Evolutionary conservation across 2,888 invertebrate species (phyloP).

Genomic region (Mantis religiosa): DNA sequence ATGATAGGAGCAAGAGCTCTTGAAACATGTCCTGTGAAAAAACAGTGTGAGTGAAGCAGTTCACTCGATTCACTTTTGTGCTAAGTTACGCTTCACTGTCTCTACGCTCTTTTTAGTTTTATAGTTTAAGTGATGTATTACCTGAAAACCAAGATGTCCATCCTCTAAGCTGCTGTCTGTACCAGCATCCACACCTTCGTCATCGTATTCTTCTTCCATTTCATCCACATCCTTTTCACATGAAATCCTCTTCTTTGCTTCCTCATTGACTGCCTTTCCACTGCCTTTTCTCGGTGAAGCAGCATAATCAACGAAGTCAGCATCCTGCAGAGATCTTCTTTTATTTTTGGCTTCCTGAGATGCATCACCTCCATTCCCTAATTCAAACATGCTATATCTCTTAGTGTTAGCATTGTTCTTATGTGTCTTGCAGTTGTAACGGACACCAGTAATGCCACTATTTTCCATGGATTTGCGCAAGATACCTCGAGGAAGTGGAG

Average conservation of each 20-base stretch:
- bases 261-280: neutral
- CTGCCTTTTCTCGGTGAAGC: neutral
- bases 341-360: neutral
- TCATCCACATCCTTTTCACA: conserved; percentile 45
- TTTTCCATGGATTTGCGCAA: conserved; percentile 59
- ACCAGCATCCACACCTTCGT: conserved; percentile 54
- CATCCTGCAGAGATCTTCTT: conserved; percentile 9
- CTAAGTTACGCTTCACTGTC: no score
- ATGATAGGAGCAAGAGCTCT: no score
- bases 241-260: neutral
- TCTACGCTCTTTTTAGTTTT: no score
- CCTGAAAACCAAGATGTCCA: neutral
- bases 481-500: conserved; percentile 69
- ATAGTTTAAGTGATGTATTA: no score
- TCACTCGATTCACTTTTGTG: no score
- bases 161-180: conserved; percentile 31
- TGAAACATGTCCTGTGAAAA: no score
- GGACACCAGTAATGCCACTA: neutral
- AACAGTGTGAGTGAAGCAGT: no score
- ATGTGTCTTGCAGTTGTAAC: conserved; percentile 45
- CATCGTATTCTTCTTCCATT: conserved; percentile 49
- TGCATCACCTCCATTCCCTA: conserved; percentile 56
- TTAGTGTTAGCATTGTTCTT: conserved; percentile 52
- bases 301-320: neutral
- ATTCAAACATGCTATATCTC: conserved; percentile 78